Percentiles rank a stretch among this genome's conserved stretches.
Conservation (phyloP, 2,113 vertebrate species). For the Entosphenus tridentatus region DNA sequence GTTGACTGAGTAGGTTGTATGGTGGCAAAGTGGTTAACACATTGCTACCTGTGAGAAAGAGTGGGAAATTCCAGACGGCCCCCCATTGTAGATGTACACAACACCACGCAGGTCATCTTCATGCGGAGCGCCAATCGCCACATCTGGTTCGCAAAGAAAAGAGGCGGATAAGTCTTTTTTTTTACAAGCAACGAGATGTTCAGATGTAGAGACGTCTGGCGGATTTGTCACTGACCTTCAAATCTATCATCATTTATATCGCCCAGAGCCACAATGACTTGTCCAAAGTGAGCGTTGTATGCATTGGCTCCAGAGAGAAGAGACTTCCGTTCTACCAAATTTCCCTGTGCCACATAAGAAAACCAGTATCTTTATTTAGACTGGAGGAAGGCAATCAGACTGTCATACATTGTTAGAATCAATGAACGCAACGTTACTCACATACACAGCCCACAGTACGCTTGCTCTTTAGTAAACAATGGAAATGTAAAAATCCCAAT, state of each 20-base stretch:
- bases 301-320: conserved; percentile 40
- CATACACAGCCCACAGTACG: no score
- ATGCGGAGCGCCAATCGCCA: conserved; percentile 52
- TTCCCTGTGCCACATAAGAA: conserved; percentile 23
- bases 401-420: neutral
- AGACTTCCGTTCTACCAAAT: conserved; percentile 36
- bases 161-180: neutral
- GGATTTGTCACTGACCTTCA: conserved; percentile 29
- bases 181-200: conserved; percentile 4
- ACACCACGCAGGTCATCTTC: conserved; percentile 38
- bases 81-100: conserved; percentile 61
- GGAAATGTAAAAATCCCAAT: no score
- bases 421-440: no score
- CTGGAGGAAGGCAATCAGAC: neutral
- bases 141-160: conserved; percentile 24
- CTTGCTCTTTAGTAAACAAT: no score
- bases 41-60: conserved; percentile 36
- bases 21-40: no score
- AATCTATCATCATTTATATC: conserved; percentile 82
- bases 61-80: conserved; percentile 28
- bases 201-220: neutral
- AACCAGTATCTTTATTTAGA: neutral
- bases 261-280: conserved; percentile 56
- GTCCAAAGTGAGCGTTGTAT: conserved; percentile 66
- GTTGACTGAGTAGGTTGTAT: no score